These are phyloP conservation scores for Furcifer pardalis DNA, from an alignment of 2,797 vertebrate species.

Conservation along the genomic window DNA sequence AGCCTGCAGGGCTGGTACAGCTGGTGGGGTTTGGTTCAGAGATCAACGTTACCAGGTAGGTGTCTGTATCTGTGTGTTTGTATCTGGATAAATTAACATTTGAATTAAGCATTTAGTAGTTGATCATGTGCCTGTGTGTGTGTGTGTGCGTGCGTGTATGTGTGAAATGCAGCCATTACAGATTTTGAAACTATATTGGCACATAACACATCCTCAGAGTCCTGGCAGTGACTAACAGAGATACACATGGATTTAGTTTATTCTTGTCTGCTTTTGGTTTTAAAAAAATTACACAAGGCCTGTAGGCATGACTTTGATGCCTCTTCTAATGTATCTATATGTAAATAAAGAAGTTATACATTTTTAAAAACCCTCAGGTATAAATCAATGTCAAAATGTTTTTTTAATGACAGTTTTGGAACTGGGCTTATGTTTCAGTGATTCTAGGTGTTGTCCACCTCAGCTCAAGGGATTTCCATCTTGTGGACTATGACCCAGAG, in stretches of 20 bases:
- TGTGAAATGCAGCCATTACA: slow-evolving; percentile 33
- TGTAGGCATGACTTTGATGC: slow-evolving; percentile 75
- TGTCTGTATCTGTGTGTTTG: too few relatives aligned
- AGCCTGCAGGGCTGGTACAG: too few relatives aligned
- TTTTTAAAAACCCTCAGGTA: slow-evolving; percentile 52
- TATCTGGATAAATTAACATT: too few relatives aligned
- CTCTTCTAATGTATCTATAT: slow-evolving; percentile 64
- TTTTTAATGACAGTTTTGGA: slow-evolving; percentile 58
- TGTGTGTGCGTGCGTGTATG: too few relatives aligned
- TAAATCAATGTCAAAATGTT: slow-evolving; percentile 66
- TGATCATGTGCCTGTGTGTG: too few relatives aligned
- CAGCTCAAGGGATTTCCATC: slow-evolving; percentile 63
- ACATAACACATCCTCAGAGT: slow-evolving; percentile 55
- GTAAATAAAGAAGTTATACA: slow-evolving; percentile 73
- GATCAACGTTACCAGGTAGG: too few relatives aligned
- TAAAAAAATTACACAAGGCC: slow-evolving; percentile 69
- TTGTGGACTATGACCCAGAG: slow-evolving; percentile 60
- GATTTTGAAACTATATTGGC: slow-evolving; percentile 50
- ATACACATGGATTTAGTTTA: slow-evolving; percentile 77
- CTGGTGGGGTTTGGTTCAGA: too few relatives aligned
- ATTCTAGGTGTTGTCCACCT: slow-evolving; percentile 59
- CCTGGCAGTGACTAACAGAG: slow-evolving; percentile 53
- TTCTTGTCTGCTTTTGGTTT: slow-evolving; percentile 71
- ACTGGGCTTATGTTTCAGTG: slow-evolving; percentile 66
- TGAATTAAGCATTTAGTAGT: too few relatives aligned